A percentile compares a stretch with the other conserved stretches of the same genome.
Evolutionary conservation across 2,113 vertebrate species (phyloP).

Genomic region (Ictalurus punctatus): DNA sequence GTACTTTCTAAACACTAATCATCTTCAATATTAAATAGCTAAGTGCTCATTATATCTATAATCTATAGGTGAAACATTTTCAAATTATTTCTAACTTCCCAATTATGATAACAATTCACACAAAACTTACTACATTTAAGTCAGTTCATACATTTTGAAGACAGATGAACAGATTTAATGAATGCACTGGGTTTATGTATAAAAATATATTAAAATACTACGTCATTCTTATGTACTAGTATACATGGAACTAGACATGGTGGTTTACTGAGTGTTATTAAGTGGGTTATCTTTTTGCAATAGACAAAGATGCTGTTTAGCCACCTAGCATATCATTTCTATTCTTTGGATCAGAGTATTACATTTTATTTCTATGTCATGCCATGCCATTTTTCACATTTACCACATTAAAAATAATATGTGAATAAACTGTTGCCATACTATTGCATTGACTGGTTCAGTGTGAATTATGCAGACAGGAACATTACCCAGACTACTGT

Average conservation of each 20-base stretch:
- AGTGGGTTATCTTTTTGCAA: background rate
- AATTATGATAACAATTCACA: background rate
- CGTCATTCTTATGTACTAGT: background rate
- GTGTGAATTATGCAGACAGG: conserved; percentile 9
- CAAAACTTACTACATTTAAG: background rate
- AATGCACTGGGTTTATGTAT: conserved; percentile 33
- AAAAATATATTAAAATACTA: conserved; percentile 16
- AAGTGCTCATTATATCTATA: background rate
- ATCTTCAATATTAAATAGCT: background rate
- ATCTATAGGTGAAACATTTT: background rate
- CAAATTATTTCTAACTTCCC: background rate
- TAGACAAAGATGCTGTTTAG: conserved; percentile 7
- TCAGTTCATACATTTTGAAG: background rate
- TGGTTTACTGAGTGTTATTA: conserved; percentile 15
- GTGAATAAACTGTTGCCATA: conserved; percentile 31
- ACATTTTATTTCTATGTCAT: background rate
- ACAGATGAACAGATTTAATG: conserved; percentile 25
- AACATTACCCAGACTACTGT: conserved; percentile 12
- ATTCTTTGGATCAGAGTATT: conserved; percentile 15
- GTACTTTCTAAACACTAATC: background rate
- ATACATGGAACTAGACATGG: background rate
- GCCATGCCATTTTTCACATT: conserved; percentile 9
- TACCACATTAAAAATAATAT: background rate
- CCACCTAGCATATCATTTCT: background rate
- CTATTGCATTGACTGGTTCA: conserved; percentile 17